Conservation (phyloP, 2,113 vertebrate species). For the Heptranchias perlo region DNA sequence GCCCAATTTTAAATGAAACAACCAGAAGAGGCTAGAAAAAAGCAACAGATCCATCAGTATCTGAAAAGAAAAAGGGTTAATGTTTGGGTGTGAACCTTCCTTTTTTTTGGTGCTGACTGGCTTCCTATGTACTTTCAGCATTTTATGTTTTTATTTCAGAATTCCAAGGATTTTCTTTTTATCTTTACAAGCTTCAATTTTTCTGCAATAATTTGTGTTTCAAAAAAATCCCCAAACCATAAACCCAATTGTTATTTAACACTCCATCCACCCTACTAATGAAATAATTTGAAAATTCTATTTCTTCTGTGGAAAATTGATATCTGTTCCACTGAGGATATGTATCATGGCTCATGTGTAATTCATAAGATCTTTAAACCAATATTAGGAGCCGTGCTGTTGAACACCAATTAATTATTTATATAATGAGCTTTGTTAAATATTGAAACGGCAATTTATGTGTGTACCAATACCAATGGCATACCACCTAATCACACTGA, state of each 20-base stretch:
- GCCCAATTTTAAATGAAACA: background rate
- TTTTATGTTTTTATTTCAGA: background rate
- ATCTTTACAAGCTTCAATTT: background rate
- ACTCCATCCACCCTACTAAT: background rate
- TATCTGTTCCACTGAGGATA: background rate
- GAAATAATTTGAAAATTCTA: background rate
- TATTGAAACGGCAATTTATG: background rate
- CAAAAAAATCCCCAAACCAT: background rate
- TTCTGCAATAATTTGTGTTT: background rate
- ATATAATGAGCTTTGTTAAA: conserved; percentile 10
- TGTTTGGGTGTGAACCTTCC: background rate
- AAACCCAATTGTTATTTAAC: background rate
- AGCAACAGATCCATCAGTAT: background rate
- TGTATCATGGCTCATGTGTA: background rate
- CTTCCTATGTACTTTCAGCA: background rate
- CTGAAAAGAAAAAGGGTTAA: background rate
- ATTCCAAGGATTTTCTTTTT: background rate
- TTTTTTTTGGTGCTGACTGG: background rate
- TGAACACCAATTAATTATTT: conserved; percentile 3
- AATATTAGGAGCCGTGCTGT: background rate
- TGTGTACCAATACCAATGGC: background rate
- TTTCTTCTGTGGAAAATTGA: background rate
- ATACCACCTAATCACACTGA: background rate
- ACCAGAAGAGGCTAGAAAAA: background rate
- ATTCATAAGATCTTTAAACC: background rate